A percentile compares a stretch with the other conserved stretches of the same genome.
Evolutionary conservation across 2,113 vertebrate genomes (phyloP).

Genomic region (Recurvirostra avosetta): DNA sequence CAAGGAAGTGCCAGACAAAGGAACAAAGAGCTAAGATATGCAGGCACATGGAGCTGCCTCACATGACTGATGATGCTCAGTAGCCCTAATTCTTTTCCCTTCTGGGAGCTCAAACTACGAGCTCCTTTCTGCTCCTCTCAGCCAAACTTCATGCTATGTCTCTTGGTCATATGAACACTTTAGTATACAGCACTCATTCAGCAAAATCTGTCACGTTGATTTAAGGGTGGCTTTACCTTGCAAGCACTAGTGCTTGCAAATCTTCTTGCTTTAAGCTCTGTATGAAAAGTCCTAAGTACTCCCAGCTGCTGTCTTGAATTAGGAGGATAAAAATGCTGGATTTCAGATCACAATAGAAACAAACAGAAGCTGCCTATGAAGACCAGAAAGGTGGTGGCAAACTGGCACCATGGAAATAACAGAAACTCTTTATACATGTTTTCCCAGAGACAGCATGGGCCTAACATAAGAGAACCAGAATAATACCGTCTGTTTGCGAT

Average conservation of each 20-base stretch:
- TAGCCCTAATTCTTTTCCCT: not conserved
- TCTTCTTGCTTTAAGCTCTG: not conserved
- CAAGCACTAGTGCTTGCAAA: not conserved
- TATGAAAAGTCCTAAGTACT: not conserved
- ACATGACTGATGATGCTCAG: not conserved
- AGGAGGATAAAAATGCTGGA: not conserved
- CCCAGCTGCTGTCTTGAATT: not conserved
- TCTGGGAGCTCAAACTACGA: not conserved
- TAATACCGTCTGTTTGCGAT: slow-evolving; percentile 75
- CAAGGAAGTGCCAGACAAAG: not conserved
- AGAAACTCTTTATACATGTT: not conserved
- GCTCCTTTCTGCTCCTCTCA: not conserved
- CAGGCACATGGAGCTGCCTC: not conserved
- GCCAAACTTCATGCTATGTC: not conserved
- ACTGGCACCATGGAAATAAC: not conserved
- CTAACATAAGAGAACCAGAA: not conserved
- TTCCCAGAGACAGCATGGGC: not conserved
- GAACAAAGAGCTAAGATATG: not conserved
- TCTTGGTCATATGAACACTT: not conserved
- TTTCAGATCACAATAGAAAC: not conserved
- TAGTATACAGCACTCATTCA: not conserved
- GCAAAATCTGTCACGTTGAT: not conserved
- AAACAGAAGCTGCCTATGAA: not conserved
- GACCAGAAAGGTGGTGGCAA: not conserved
- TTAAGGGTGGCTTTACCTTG: not conserved